Evolutionary conservation across 35 echinoderm and acorn worm genomes (phyloP), one percentile per base, ranked within the genome.

Genomic region (Acanthaster planci): DNA sequence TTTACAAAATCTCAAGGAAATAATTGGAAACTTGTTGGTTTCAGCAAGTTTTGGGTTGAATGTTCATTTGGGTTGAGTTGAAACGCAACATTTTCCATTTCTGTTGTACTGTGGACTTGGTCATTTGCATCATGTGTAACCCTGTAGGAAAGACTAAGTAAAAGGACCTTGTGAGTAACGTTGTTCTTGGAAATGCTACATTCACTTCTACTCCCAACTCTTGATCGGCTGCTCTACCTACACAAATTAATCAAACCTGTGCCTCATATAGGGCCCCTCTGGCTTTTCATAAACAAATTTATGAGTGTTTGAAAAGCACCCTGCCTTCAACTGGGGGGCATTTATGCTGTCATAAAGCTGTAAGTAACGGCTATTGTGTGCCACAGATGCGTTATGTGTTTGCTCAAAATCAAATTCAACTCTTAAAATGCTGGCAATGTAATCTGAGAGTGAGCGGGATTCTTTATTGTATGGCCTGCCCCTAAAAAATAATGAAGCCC

Each of bases 361-460:
- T 72, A 72, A 72, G 64, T 72, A 72, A 72, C 64, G 30, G 64
- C 64, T 34, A 26, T 72, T 34, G 64, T 26, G 34, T 7, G 19
- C 64, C 30, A 34, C 34, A 47, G 42, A 72, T 72, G 64, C 64
- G 14, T 72, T 72, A 31, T 72, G 34, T 72, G 64, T 72, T 72
- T 72, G 64, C 64, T 72, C 64, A 72, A 72, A 72, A 72, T 72
- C 64, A 72, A 72, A 72, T 72, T 72, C 64, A 72, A 72, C 64
- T 72, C 64, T 26, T 26, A 34, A 72, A 72, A 72, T 72, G 64
- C 64, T 72, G 64, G 56, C 64, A 6, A 72, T 72, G 64, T 31
- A 72, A 72, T 72, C 34, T 29, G 64, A 72, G 64, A 72, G 64
- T 72, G n/a, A n/a, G 64, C 29, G 30, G 64, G 64, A 14, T 35